phyloP scores from a whole-genome alignment of 2,888 invertebrate genomes.

The Dolichopus griseipennis region DNA sequence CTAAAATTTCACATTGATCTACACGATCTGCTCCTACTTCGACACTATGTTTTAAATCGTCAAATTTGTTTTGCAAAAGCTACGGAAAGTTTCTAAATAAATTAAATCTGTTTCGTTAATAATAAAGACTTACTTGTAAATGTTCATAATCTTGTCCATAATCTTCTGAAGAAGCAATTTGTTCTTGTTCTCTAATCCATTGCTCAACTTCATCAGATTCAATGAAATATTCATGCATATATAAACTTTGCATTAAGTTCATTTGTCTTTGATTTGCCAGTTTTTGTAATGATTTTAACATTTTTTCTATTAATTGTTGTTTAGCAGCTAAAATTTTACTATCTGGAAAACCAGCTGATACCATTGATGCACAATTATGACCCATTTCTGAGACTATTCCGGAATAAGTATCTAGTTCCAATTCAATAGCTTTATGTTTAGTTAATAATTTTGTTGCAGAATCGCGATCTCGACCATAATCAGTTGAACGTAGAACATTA shows the following conservation, averaged over 20 bases:
- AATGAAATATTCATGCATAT: conserved; percentile 81
- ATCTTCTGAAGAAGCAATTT: conserved; percentile 82
- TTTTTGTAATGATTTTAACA: conserved; percentile 71
- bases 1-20: conserved; percentile 80
- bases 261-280: conserved; percentile 70
- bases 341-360: conserved; percentile 72
- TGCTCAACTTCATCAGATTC: conserved; percentile 84
- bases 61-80: conserved; percentile 81
- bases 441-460: conserved; percentile 87
- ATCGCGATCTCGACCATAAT: conserved; percentile 83
- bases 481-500: conserved; percentile 69
- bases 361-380: conserved; percentile 72
- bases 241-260: conserved; percentile 82
- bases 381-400: conserved; percentile 91
- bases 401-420: conserved; percentile 84
- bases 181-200: conserved; percentile 87
- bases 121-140: conserved; percentile 51
- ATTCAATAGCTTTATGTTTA: conserved; percentile 87
- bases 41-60: conserved; percentile 83
- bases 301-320: conserved; percentile 66
- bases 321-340: conserved; percentile 69
- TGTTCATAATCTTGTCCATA: conserved; percentile 93
- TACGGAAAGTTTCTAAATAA: conserved; percentile 32
- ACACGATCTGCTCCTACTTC: conserved; percentile 85
- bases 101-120: neutral